A percentile compares a stretch with the other conserved stretches of the same genome.
Conservation (phyloP, 2,797 vertebrate genomes). For the Diplodus sargus region DNA sequence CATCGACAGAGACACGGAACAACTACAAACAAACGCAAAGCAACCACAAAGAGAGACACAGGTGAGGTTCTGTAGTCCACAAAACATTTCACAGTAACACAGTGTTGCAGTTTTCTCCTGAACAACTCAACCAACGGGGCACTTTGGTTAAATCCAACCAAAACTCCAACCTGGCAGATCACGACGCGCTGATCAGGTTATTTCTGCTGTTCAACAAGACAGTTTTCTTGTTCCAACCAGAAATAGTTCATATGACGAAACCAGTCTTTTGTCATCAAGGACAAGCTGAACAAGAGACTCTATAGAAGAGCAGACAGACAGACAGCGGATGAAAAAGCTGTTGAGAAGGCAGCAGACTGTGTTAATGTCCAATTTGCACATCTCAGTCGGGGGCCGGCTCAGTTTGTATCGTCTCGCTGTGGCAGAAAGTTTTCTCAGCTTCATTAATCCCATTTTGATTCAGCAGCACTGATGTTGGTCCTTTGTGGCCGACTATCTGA, state of each 20-base stretch:
- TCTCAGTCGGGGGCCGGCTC: constrained; percentile 10
- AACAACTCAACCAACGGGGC: no score
- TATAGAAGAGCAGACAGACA: background rate
- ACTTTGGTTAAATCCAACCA: background rate
- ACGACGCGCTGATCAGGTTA: no score
- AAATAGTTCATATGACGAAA: background rate
- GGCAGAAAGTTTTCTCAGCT: background rate
- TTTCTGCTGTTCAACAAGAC: background rate
- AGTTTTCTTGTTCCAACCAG: no score
- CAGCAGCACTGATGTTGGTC: background rate
- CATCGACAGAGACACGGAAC: no score
- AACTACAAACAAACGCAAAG: no score
- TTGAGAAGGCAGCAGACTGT: background rate
- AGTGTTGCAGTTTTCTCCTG: no score
- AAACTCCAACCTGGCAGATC: background rate
- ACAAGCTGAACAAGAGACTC: no score
- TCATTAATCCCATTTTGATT: constrained; percentile 1
- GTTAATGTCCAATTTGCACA: constrained; percentile 10
- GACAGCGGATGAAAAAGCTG: background rate
- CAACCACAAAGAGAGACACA: no score
- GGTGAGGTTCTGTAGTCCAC: no score
- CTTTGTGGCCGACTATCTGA: background rate
- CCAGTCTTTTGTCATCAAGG: background rate
- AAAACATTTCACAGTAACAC: no score
- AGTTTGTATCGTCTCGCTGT: background rate